A percentile compares a stretch with the other conserved stretches of the same genome.
These are phyloP conservation scores for Brachyhypopomus gauderio DNA, from an alignment of 2,113 vertebrate genomes.

Conservation along the genomic window DNA sequence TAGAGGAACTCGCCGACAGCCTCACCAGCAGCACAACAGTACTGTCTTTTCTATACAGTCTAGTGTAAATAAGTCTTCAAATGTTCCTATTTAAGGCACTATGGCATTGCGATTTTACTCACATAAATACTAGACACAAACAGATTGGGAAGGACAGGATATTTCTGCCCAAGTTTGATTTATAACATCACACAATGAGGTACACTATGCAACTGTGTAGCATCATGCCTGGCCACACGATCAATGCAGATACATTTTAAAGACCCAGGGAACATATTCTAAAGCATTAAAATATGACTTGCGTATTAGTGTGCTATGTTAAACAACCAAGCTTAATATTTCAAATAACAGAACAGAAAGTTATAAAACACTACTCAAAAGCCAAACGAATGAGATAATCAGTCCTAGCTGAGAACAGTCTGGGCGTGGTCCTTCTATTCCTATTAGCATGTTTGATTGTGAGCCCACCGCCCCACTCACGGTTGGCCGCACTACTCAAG, in stretches of 20 bases:
- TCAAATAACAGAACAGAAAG: too few species aligned
- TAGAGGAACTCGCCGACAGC: conserved; percentile 12
- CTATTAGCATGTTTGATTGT: too few species aligned
- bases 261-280: not conserved
- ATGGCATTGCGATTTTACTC: not conserved
- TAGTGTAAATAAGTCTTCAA: not conserved
- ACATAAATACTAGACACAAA: not conserved
- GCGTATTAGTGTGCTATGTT: too few species aligned
- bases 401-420: too few species aligned
- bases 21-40: conserved; percentile 24
- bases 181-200: not conserved
- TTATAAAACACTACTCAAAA: too few species aligned
- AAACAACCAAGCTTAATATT: too few species aligned
- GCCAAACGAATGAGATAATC: too few species aligned
- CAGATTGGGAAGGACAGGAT: not conserved
- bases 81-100: not conserved
- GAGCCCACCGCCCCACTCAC: too few species aligned
- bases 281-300: too few species aligned
- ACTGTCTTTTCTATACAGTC: not conserved
- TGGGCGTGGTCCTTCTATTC: too few species aligned
- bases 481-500: too few species aligned
- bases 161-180: conserved; percentile 2
- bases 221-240: not conserved
- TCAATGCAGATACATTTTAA: not conserved
- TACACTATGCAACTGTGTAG: not conserved